A percentile compares a stretch with the other conserved stretches of the same genome.
These are phyloP conservation scores for Gastracanthus pulcherrimus DNA, from an alignment of 2,888 invertebrate genomes.

Conservation along the genomic window DNA sequence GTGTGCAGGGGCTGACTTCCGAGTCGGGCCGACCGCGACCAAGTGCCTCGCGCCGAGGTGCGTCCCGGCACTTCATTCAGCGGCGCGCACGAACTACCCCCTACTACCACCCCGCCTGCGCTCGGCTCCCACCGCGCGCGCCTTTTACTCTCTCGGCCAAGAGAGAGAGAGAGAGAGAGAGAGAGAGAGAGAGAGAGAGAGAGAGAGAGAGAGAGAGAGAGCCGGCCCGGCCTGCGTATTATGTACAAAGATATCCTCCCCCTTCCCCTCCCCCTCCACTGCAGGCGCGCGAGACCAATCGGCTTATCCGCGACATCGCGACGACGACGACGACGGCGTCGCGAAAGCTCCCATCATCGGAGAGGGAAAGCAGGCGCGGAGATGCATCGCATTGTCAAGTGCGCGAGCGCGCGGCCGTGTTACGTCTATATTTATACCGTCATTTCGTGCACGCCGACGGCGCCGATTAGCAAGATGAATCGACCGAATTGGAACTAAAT, in stretches of 20 bases:
- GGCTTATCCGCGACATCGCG: slow-evolving; percentile 35
- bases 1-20: slow-evolving; percentile 43
- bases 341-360: background rate
- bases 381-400: slow-evolving; percentile 4
- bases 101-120: slow-evolving; percentile 65
- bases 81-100: no score
- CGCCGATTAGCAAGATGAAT: no score
- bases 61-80: slow-evolving; percentile 71
- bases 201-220: no score
- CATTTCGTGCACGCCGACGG: no score
- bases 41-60: slow-evolving; percentile 69
- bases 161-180: no score
- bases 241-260: slow-evolving; percentile 62
- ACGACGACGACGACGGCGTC: background rate
- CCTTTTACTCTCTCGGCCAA: slow-evolving; percentile 38
- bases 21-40: slow-evolving; percentile 59
- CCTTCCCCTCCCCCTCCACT: slow-evolving; percentile 50
- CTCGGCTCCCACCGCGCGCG: slow-evolving; percentile 42
- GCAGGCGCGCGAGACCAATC: slow-evolving; percentile 31
- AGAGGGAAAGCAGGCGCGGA: background rate
- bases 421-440: no score
- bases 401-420: background rate
- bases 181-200: no score
- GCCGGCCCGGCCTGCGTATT: no score
- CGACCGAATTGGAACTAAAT: no score